Percentiles rank a stretch among this genome's conserved stretches.
Evolutionary conservation across 2,797 vertebrate genomes (phyloP).

Genomic region (Tenualosa thibaudeaui): DNA sequence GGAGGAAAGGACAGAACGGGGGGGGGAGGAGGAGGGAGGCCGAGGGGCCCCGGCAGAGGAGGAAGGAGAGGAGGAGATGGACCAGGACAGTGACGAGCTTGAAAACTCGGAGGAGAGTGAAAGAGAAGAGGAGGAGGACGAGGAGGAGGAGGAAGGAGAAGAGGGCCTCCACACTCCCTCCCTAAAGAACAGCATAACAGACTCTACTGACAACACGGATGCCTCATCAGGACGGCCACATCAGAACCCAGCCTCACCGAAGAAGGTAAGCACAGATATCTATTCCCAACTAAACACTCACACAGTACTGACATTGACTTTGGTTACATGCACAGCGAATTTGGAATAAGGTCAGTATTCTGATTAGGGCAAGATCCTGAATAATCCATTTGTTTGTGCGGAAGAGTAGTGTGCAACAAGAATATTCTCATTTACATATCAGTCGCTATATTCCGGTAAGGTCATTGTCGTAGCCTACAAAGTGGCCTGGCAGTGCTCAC

Average conservation of each 20-base stretch:
- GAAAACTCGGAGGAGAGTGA: conserved; percentile 93
- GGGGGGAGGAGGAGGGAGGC: conserved; percentile 57
- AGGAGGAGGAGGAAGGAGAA: conserved; percentile 82
- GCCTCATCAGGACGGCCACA: conserved; percentile 76
- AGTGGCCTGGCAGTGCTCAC: no score
- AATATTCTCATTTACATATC: no score
- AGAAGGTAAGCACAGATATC: conserved; percentile 83
- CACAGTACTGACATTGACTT: no score
- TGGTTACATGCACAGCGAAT: no score
- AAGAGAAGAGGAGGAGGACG: conserved; percentile 88
- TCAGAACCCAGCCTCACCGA: conserved; percentile 81
- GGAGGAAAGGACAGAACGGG: conserved; percentile 73
- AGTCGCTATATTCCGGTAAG: no score
- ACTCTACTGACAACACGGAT: conserved; percentile 85
- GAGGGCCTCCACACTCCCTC: conserved; percentile 72
- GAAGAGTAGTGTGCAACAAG: no score
- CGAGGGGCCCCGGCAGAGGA: conserved; percentile 24
- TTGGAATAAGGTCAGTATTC: no score
- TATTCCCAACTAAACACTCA: no score
- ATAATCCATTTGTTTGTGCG: no score
- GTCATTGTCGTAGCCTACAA: no score
- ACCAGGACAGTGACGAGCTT: conserved; percentile 98
- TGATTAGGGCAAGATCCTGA: no score
- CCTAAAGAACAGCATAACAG: conserved; percentile 84
- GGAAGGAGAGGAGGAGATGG: conserved; percentile 94